These are phyloP conservation scores for Cataglyphis cursor DNA, from an alignment of 2,888 invertebrate species.

Conservation along the genomic window DNA sequence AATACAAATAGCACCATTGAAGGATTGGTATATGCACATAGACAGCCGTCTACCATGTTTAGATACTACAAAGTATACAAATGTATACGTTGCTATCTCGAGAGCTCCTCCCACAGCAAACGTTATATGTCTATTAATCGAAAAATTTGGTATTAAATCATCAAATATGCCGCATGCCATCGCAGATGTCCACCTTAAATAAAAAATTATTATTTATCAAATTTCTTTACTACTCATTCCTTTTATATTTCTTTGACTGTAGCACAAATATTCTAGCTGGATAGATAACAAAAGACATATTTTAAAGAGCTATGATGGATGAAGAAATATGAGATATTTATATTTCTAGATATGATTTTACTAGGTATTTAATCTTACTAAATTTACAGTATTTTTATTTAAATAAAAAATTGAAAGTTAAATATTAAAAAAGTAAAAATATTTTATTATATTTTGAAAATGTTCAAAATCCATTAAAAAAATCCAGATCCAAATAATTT, in stretches of 20 bases:
- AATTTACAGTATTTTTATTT: neutral
- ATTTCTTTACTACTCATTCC: neutral
- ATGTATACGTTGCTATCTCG: slow-evolving; percentile 86
- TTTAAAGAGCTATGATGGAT: neutral
- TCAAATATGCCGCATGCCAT: slow-evolving; percentile 86
- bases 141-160: slow-evolving; percentile 85
- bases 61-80: slow-evolving; percentile 83
- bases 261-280: neutral
- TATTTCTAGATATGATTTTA: neutral
- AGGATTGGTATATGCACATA: slow-evolving; percentile 85
- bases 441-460: neutral
- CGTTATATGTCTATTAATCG: slow-evolving; percentile 87
- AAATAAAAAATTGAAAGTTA: slow-evolving; percentile 3
- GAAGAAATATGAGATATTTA: neutral
- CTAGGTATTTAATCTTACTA: neutral
- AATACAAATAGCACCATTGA: slow-evolving; percentile 86
- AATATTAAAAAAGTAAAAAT: neutral
- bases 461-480: neutral
- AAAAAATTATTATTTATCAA: neutral
- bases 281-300: neutral
- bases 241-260: neutral
- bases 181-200: slow-evolving; percentile 87
- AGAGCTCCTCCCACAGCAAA: slow-evolving; percentile 87
- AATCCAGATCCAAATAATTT: neutral
- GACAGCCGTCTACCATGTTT: slow-evolving; percentile 87